Evolutionary conservation across 2,888 invertebrate species (phyloP), one percentile per base, ranked within the genome.

Genomic region (Caenorhabditis parvicauda): DNA sequence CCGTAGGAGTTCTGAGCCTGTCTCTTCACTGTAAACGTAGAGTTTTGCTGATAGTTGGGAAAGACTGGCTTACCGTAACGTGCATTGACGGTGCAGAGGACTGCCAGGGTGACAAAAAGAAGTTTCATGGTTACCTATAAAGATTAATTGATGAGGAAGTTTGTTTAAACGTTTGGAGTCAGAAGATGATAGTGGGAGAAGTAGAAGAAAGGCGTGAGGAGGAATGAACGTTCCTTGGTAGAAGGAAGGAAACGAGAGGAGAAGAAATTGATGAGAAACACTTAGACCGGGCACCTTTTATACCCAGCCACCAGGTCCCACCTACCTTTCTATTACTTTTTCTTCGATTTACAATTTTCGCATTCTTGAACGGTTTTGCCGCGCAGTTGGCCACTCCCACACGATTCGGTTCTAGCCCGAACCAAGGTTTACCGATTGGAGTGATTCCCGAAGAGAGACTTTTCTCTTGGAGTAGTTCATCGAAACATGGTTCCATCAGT

Each of bases 1-100:
- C 70, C 70, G 47, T 70, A 70, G 2, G 64, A 43, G 54, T 70
- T 67, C 42, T 65, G 59, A 44, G 67, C 55, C 39, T 66, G 42
- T 47, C 62, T 29, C 25, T 41, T 55, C 17, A 66, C 69, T 66
- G 52, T 32, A 65, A 61, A 32, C 1, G 17, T 12, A 21, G 29
- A 3, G 24, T 12, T 37, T 7, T 42, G 22, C 28, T 25, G 27
- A 6, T 21, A 24, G 7, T 2, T n/a, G n/a, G 25, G 12, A 29
- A 21, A 39, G 29, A 22, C 12, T 21, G 21, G 54, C 50, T 47
- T 22, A 64, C 64, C 27, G 17, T 59, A 47, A 50, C 44, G 50
- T 12, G 64, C 64, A 24, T 48, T 19, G n/a, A 55, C 48, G 2
- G 52, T 32, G 27, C 52, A 51, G 46, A 62, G 24, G 7, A 58